Base-by-base conservation (phyloP, 1,140 invertebrate species). In the Diabrotica undecimpunctata region DNA sequence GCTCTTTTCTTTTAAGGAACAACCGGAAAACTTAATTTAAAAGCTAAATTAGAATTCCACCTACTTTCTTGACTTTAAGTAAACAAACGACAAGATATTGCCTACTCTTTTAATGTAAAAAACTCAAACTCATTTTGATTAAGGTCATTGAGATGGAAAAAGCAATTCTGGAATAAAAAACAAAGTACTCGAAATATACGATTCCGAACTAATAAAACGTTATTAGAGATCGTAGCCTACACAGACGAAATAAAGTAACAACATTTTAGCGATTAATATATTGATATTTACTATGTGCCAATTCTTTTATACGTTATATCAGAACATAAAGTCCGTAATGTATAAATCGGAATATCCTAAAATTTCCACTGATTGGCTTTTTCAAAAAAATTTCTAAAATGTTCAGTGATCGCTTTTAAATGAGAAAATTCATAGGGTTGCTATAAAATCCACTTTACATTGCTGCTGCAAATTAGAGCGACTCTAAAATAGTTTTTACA, bases 71-170 rank as follows among this genome's bases (percentile, higher is more conserved):
- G n/a, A 46, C 41, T 46, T 46, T 46, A 46, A 46, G 41, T 46
- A 46, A 46, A 46, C n/a, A 46, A 46, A 46, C 41, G 41, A 46
- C 41, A 6, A 2, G 41, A 46, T 46, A 46, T 46, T 46, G 41
- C 41, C 8, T 8, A 46, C 41, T 46, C 41, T 46, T 46, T 10
- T 10, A n/a, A 46, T 46, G n/a, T 10, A 46, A 46, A 46, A 46
- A 46, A 46, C n/a, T 46, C 41, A 46, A 46, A 46, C 41, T 46
- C 41, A 46, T 46, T 46, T 46, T 46, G 41, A 46, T 46, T 46
- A 46, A 46, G n/a, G 41, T 5, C 41, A 46, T 46, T 46, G 41
- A 46, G n/a, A n/a, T 46, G 41, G 41, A 46, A 46, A 46, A 46
- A 46, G 41, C 41, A 46, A 46, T 46, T 46, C n/a, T 46, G 6